Percentiles rank a stretch among this genome's conserved stretches.
These are phyloP conservation scores for Oxycera nigricornis DNA, from an alignment of 2,888 invertebrate genomes.

Conservation along the genomic window DNA sequence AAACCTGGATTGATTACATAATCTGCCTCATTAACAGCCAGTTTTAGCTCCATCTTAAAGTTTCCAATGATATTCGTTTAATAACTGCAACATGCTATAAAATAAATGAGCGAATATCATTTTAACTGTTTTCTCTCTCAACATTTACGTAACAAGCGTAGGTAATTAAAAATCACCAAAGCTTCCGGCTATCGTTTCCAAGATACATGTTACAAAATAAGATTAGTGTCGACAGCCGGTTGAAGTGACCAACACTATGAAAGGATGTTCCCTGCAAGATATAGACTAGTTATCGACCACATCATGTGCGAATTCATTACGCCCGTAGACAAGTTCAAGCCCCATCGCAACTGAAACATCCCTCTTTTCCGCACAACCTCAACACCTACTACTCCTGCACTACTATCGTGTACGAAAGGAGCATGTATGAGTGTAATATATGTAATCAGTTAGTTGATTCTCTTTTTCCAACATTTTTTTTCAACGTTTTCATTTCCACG, in stretches of 20 bases:
- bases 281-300: too few species aligned
- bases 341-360: too few species aligned
- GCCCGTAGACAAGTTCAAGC: too few species aligned
- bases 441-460: constrained; percentile 24
- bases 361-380: constrained; percentile 11
- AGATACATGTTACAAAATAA: background rate
- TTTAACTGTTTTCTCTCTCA: constrained; percentile 14
- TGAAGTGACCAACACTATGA: too few species aligned
- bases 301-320: constrained; percentile 25
- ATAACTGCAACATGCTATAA: too few species aligned
- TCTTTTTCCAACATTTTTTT: constrained; percentile 11
- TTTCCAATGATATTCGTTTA: too few species aligned
- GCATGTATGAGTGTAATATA: constrained; percentile 3
- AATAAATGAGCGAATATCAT: constrained; percentile 11
- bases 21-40: too few species aligned
- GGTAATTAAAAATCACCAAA: constrained; percentile 31
- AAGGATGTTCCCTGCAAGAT: too few species aligned
- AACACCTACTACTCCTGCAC: constrained; percentile 25
- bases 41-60: too few species aligned
- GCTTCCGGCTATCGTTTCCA: constrained; percentile 18
- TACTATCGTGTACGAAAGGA: background rate
- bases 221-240: too few species aligned
- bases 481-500: constrained; percentile 36
- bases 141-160: constrained; percentile 29
- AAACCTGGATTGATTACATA: too few species aligned